Percentiles rank a stretch among this genome's conserved stretches.
Evolutionary conservation across 1,140 invertebrate species (phyloP).

Genomic region (Onthophagus taurus): DNA sequence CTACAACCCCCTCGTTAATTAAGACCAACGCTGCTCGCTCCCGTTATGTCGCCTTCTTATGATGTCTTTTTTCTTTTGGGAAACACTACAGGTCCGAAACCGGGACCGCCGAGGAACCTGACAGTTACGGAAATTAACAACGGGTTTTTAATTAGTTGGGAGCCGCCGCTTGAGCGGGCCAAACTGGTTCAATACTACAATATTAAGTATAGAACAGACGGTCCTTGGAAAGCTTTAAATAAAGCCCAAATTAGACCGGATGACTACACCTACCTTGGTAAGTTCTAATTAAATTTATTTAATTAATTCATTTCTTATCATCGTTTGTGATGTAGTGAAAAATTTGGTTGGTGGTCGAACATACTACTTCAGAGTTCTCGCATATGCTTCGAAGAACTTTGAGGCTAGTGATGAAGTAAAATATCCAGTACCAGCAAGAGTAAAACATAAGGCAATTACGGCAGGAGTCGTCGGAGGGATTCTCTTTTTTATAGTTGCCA

Average conservation of each 20-base stretch:
- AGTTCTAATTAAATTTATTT: slow-evolving; percentile 21
- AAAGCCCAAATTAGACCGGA: slow-evolving; percentile 78
- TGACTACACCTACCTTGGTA: slow-evolving; percentile 79
- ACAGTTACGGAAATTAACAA: slow-evolving; percentile 77
- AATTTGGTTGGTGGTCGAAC: slow-evolving; percentile 80
- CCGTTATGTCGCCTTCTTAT: too few species aligned
- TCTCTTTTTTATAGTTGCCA: slow-evolving; percentile 92
- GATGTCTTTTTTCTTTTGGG: too few species aligned
- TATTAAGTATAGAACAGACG: slow-evolving; percentile 82
- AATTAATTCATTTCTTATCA: slow-evolving; percentile 7
- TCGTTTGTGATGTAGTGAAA: slow-evolving; percentile 57
- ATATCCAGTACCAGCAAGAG: slow-evolving; percentile 75
- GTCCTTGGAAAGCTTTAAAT: slow-evolving; percentile 77
- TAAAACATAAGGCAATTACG: slow-evolving; percentile 87
- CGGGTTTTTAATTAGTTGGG: slow-evolving; percentile 82
- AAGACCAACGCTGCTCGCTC: too few species aligned
- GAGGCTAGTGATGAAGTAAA: slow-evolving; percentile 76
- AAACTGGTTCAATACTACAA: slow-evolving; percentile 82
- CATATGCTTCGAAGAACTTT: slow-evolving; percentile 73
- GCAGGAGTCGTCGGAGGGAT: slow-evolving; percentile 90
- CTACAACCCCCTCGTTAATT: too few species aligned
- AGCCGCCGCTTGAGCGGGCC: slow-evolving; percentile 65
- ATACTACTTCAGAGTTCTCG: slow-evolving; percentile 82
- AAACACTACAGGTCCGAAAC: slow-evolving; percentile 63
- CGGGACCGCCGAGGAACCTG: slow-evolving; percentile 76